A percentile compares a stretch with the other conserved stretches of the same genome.
These are phyloP conservation scores for Synanthedon formicaeformis DNA, from an alignment of 2,888 invertebrate species.

Conservation along the genomic window DNA sequence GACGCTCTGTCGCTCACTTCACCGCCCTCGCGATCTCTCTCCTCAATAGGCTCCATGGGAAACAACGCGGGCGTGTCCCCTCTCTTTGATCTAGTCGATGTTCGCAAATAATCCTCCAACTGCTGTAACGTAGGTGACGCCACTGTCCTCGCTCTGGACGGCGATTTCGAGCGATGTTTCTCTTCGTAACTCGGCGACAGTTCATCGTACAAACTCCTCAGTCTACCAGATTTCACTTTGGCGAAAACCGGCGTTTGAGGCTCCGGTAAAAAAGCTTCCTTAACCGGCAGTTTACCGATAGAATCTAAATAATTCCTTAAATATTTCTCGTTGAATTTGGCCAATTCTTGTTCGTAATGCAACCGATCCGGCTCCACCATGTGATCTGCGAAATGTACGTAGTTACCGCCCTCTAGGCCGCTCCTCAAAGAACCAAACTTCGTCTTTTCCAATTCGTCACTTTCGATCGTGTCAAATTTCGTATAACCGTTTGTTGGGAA, in stretches of 20 bases:
- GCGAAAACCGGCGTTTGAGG: slow-evolving; percentile 61
- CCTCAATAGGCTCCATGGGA: slow-evolving; percentile 68
- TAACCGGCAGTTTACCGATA: slow-evolving; percentile 43
- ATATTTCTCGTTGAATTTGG: slow-evolving; percentile 59
- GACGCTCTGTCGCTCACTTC: slow-evolving; percentile 60
- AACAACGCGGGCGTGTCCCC: slow-evolving; percentile 57
- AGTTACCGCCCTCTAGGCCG: slow-evolving; percentile 49
- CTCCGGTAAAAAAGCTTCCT: slow-evolving; percentile 58
- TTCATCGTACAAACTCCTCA: slow-evolving; percentile 49
- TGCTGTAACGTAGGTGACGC: slow-evolving; percentile 60
- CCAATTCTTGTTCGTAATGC: slow-evolving; percentile 56
- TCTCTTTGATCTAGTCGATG: slow-evolving; percentile 37
- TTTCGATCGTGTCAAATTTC: slow-evolving; percentile 34
- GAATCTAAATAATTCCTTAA: slow-evolving; percentile 51
- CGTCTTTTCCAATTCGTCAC: slow-evolving; percentile 42
- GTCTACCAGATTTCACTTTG: slow-evolving; percentile 50
- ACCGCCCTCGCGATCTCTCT: slow-evolving; percentile 38
- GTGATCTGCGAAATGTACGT: slow-evolving; percentile 52
- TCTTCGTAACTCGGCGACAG: slow-evolving; percentile 46
- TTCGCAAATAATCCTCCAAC: slow-evolving; percentile 57
- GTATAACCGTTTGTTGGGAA: slow-evolving; percentile 32
- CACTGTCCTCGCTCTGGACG: slow-evolving; percentile 45
- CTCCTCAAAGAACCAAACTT: slow-evolving; percentile 60
- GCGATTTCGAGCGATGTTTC: slow-evolving; percentile 40
- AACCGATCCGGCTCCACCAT: slow-evolving; percentile 41